Evolutionary conservation across 1,140 invertebrate genomes (phyloP).

Genomic region (Drosophila orena): DNA sequence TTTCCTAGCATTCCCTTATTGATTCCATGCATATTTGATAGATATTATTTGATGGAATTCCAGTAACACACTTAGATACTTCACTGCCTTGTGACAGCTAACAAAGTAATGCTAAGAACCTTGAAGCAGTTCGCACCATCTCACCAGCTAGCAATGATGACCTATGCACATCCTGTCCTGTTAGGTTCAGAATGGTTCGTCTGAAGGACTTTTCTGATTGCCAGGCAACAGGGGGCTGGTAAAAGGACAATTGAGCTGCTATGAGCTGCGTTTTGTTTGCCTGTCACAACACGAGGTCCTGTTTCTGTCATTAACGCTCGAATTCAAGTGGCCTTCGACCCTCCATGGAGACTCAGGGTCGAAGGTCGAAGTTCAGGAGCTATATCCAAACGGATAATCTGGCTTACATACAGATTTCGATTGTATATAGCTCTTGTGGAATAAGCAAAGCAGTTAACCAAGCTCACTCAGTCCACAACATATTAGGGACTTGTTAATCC

Average conservation of each 20-base stretch:
- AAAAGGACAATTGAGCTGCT: conserved; percentile 28
- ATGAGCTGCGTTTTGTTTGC: conserved; percentile 50
- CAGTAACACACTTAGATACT: not conserved
- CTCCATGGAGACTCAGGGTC: conserved; percentile 31
- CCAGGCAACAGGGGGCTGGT: not conserved
- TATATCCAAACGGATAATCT: conserved; percentile 16
- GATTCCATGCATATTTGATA: too few relatives aligned
- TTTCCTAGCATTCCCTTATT: not conserved
- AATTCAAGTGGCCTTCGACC: conserved; percentile 55
- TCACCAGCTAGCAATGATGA: conserved; percentile 1
- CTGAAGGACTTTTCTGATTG: not conserved
- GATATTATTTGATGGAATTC: too few relatives aligned
- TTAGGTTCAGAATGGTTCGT: not conserved
- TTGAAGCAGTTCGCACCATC: conserved; percentile 4
- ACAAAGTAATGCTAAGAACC: conserved; percentile 5
- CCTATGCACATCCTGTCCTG: conserved; percentile 17
- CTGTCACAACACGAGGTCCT: conserved; percentile 49
- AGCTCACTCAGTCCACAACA: conserved; percentile 2
- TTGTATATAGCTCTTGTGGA: conserved; percentile 12
- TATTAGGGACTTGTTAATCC: conserved; percentile 28
- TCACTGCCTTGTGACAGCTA: not conserved
- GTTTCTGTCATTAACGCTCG: conserved; percentile 53
- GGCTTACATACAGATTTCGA: conserved; percentile 25
- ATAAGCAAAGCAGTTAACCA: conserved; percentile 1
- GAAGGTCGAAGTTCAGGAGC: conserved; percentile 3